phyloP scores from a whole-genome alignment of 2,888 invertebrate genomes.

The Chesias legatella region DNA sequence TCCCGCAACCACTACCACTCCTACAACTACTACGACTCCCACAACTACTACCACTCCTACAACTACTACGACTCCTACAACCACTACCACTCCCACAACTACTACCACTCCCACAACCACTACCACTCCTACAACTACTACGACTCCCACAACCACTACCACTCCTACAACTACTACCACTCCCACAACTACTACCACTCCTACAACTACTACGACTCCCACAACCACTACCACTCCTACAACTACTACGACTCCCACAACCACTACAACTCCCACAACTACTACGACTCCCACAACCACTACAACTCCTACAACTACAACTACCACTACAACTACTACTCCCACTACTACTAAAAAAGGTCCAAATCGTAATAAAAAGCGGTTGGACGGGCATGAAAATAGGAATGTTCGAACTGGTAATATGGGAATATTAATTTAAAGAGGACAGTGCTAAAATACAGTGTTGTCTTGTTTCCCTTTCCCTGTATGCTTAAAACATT shows the following conservation, averaged over 20 bases:
- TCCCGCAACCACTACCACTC: neutral
- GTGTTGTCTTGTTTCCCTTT: too few relatives aligned
- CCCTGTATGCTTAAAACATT: too few relatives aligned
- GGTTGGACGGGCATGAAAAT: neutral
- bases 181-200: conserved; percentile 11
- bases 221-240: neutral
- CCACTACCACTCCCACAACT: conserved; percentile 16
- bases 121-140: conserved; percentile 14
- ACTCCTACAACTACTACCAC: conserved; percentile 21
- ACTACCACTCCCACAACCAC: conserved; percentile 5
- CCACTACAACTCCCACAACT: conserved; percentile 4
- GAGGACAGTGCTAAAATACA: too few relatives aligned
- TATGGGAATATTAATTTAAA: too few relatives aligned
- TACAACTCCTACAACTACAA: neutral
- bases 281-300: too few relatives aligned
- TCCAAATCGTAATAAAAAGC: neutral
- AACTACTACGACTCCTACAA: too few relatives aligned
- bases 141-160: conserved; percentile 12
- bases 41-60: conserved; percentile 11
- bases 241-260: neutral
- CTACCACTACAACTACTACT: neutral
- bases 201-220: conserved; percentile 11
- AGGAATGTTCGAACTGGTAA: neutral
- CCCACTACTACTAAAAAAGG: neutral
- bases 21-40: neutral